Evolutionary conservation across 2,797 vertebrate genomes (phyloP).

Genomic region (Uromys caudimaculatus): DNA sequence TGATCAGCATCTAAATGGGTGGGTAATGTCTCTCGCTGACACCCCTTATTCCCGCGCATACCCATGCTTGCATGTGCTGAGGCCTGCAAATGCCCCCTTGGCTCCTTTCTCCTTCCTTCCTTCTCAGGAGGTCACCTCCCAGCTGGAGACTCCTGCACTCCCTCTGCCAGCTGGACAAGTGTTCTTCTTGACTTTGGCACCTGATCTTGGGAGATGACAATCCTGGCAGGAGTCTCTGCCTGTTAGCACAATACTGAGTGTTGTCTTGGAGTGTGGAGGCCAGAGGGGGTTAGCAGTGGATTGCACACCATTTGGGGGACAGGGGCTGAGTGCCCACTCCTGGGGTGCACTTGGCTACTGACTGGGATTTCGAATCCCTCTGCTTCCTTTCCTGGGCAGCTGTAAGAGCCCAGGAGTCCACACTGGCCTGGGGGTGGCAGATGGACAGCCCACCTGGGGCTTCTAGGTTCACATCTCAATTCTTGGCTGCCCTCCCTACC

Average conservation of each 20-base stretch:
- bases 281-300: neutral
- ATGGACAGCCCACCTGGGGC: neutral
- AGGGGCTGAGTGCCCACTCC: neutral
- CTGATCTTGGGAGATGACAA: accelerated
- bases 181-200: neutral
- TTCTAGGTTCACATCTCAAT: neutral
- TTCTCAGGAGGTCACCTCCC: neutral
- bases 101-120: accelerated
- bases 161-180: neutral
- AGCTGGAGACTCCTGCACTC: neutral
- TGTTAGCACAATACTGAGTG: accelerated
- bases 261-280: neutral
- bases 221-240: neutral
- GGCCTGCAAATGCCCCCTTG: accelerated
- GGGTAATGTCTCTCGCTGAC: neutral
- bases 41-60: neutral
- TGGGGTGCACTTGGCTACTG: accelerated
- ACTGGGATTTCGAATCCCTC: too few species aligned
- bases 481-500: neutral
- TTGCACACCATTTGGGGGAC: neutral
- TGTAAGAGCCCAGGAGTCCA: accelerated
- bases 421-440: too few species aligned
- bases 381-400: neutral
- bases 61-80: accelerated
- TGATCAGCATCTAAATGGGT: too few species aligned